Percentiles rank a stretch among this genome's conserved stretches.
These are phyloP conservation scores for Pycnomerus fuliginosus DNA, from an alignment of 2,888 invertebrate genomes.

Conservation along the genomic window DNA sequence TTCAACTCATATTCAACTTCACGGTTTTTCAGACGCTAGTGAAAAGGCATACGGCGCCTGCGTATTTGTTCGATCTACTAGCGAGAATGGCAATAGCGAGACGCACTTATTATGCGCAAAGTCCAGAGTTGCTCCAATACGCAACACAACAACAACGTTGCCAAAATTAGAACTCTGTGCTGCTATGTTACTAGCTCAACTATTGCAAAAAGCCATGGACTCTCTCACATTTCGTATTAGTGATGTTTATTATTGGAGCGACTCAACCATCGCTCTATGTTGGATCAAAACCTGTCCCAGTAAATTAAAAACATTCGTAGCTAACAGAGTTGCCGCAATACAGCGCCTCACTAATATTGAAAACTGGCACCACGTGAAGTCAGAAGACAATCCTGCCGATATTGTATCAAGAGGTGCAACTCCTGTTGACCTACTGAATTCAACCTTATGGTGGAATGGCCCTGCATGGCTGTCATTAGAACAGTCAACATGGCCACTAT, in stretches of 20 bases:
- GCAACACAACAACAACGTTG: neutral
- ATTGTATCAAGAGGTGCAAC: constrained; percentile 9
- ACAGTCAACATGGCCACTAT: neutral
- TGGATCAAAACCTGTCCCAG: too few relatives aligned
- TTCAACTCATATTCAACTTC: neutral
- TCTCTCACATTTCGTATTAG: too few relatives aligned
- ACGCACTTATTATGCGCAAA: neutral
- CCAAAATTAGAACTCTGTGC: neutral
- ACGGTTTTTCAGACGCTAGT: neutral
- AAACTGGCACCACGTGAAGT: constrained; percentile 5
- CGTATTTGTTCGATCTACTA: neutral
- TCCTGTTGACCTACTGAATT: constrained; percentile 2
- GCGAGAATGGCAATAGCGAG: neutral
- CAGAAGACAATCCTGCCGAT: constrained; percentile 15
- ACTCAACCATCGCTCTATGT: too few relatives aligned
- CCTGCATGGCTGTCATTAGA: neutral
- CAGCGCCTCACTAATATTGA: neutral
- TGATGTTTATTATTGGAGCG: too few relatives aligned
- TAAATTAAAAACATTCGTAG: neutral
- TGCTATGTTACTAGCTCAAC: neutral
- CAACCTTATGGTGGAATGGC: neutral
- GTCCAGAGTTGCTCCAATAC: neutral
- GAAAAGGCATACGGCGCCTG: neutral
- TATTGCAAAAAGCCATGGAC: neutral
- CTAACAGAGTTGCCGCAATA: neutral